Conservation (phyloP, 92 coral and sea anemone species). For the Plumapathes pennacea region DNA sequence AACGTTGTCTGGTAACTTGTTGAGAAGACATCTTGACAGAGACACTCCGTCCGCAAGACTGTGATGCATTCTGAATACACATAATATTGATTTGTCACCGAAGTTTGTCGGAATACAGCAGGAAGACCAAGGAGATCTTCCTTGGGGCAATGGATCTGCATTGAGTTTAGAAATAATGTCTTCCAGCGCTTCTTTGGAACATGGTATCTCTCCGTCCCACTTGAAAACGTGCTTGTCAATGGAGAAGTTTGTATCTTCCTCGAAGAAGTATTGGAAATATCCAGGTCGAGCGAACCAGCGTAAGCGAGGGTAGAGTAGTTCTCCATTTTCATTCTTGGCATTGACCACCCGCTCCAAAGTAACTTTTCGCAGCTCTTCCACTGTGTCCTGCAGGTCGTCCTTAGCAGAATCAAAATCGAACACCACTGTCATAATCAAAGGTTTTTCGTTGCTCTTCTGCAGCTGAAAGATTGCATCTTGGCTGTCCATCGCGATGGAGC, state of each 20-base stretch:
- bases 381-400: constrained; percentile 20
- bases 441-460: constrained; percentile 64
- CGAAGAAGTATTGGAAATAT: constrained; percentile 80
- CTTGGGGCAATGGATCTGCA: constrained; percentile 49
- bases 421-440: constrained; percentile 53
- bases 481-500: constrained; percentile 55
- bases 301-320: constrained; percentile 52
- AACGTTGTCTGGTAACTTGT: constrained; percentile 58
- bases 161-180: constrained; percentile 61
- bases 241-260: constrained; percentile 63
- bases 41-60: constrained; percentile 87
- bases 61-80: constrained; percentile 68
- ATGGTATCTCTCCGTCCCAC: constrained; percentile 67
- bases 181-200: constrained; percentile 73
- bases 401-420: constrained; percentile 22
- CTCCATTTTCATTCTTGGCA: constrained; percentile 48
- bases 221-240: constrained; percentile 75
- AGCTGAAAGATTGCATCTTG: constrained; percentile 80
- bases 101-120: constrained; percentile 64
- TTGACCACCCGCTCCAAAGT: constrained; percentile 57
- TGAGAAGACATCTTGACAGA: constrained; percentile 52
- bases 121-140: constrained; percentile 74
- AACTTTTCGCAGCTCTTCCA: constrained; percentile 42
- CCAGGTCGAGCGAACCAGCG: constrained; percentile 65
- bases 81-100: constrained; percentile 39